phyloP scores from a whole-genome alignment of 1,140 invertebrate species.

The Bombus affinis region DNA sequence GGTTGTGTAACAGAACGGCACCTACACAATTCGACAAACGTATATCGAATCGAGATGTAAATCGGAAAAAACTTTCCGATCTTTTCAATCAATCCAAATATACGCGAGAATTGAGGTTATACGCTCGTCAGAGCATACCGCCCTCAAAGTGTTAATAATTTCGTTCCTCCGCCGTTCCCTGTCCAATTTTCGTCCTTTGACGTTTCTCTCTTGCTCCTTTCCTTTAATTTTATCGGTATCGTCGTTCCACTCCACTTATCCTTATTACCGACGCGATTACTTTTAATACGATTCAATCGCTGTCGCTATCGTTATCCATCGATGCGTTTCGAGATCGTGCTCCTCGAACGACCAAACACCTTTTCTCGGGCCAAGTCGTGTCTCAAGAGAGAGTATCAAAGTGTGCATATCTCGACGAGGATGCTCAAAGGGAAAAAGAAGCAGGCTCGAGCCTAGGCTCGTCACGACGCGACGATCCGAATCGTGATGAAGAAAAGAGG shows the following conservation, averaged over 20 bases:
- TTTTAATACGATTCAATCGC: constrained; percentile 25
- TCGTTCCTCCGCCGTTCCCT: too few relatives aligned
- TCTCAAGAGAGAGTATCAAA: not conserved
- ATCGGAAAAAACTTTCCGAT: too few relatives aligned
- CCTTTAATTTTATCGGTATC: not conserved
- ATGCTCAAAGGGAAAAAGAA: not conserved
- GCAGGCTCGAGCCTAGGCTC: not conserved
- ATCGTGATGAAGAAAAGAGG: constrained; percentile 4
- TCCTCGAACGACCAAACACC: not conserved
- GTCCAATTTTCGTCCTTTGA: not conserved
- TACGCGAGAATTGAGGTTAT: too few relatives aligned
- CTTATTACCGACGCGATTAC: constrained; percentile 14
- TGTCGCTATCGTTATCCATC: constrained; percentile 4
- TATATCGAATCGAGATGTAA: too few relatives aligned
- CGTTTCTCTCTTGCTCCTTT: not conserved
- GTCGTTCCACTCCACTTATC: constrained; percentile 9
- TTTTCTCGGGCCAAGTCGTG: not conserved
- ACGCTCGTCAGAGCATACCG: too few relatives aligned
- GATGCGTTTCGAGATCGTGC: not conserved
- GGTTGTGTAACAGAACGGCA: too few relatives aligned
- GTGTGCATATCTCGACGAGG: not conserved
- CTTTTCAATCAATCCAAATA: too few relatives aligned
- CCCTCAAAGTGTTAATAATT: too few relatives aligned
- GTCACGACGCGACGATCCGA: constrained; percentile 24
- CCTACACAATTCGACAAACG: too few relatives aligned